Percentiles rank a stretch among this genome's conserved stretches.
phyloP scores from a whole-genome alignment of 2,113 vertebrate genomes.

The Macroglossus sobrinus region DNA sequence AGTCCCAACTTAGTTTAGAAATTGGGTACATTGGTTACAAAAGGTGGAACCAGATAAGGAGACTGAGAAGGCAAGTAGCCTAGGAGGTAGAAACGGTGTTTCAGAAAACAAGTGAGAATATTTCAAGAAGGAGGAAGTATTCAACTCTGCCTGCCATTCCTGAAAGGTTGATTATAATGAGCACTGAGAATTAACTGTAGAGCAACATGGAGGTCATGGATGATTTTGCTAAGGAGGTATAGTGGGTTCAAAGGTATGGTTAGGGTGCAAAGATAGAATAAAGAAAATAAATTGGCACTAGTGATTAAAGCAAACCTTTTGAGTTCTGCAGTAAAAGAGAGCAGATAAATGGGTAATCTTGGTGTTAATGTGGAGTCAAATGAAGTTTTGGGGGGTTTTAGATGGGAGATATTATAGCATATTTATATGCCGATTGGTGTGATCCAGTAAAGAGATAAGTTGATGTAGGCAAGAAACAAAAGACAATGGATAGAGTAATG shows the following conservation, averaged over 20 bases:
- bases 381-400: not conserved
- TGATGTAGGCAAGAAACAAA: not conserved
- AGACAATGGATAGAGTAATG: not conserved
- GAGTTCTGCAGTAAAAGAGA: not conserved
- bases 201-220: not conserved
- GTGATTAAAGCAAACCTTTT: not conserved
- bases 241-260: not conserved
- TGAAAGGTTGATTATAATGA: not conserved
- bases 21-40: not conserved
- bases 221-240: not conserved
- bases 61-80: not conserved
- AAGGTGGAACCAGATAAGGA: not conserved
- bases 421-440: not conserved
- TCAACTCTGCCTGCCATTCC: not conserved
- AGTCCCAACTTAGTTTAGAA: not conserved
- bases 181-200: not conserved
- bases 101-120: not conserved
- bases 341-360: not conserved
- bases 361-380: not conserved
- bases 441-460: not conserved
- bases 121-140: not conserved
- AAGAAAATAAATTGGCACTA: not conserved
- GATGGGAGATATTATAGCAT: not conserved
- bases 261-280: not conserved
- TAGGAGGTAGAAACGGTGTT: not conserved